Evolutionary conservation across 1,140 invertebrate species (phyloP), one percentile per base, ranked within the genome.

Genomic region (Drosophila lini): DNA sequence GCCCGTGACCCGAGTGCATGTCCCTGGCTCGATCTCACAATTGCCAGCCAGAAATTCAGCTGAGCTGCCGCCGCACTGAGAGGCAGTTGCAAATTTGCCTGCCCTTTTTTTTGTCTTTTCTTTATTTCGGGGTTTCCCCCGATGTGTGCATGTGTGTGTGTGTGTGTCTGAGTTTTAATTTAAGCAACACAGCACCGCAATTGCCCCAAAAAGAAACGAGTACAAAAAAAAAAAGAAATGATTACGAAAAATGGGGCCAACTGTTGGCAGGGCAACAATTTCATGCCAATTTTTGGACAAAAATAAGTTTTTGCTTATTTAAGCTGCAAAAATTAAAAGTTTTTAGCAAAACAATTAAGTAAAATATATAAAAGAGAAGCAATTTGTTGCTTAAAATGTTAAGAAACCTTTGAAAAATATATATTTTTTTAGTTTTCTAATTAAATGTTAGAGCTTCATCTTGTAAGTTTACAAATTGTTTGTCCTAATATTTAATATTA

Each of bases 101-200:
- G 16, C 47, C n/a, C 3, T 59, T 60, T 60, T 60, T 53, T 16
- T 13, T 25, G 13, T 6, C 40, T 19, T 13, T 42, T 32, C 25
- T 53, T 32, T 15, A 8, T 41, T 41, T n/a, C 13, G 61, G 56
- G 40, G 56, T 5, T 70, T 40, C 9, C 36, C 36, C 32, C 47
- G n/a, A n/a, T 40, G 32, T 53, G 45, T 50, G 19, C 55, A 56
- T 36, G 34, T 69, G 45, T 50, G 31, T 63, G 64, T 68, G 73
- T 38, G 40, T 74, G 50, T 57, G 41, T 70, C 67, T 61, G 78
- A 79, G 70, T 88, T 85, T 84, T 85, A 85, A 85, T 88, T 85
- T 88, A 71, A 74, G 75, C 58, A 86, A 86, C 74, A 86, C 78
- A 61, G 74, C 45, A 61, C 52, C 74, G 75, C 69, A 84, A 85